Evolutionary conservation across 2,797 vertebrate genomes (phyloP).

Genomic region (Typhlichthys eigenmanni): DNA sequence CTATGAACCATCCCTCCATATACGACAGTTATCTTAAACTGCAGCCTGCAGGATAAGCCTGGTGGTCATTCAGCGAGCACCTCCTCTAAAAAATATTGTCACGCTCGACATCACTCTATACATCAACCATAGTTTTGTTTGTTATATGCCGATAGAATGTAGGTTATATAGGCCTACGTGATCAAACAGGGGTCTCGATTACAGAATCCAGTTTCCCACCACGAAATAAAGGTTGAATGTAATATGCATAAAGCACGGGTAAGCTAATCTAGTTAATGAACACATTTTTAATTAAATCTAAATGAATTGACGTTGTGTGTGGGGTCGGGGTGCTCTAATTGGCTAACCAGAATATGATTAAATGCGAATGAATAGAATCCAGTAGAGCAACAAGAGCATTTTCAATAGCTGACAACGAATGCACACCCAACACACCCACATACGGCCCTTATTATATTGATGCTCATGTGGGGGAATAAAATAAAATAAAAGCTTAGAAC

Average conservation of each 20-base stretch:
- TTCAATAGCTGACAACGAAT: constrained; percentile 57
- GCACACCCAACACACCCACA: constrained; percentile 68
- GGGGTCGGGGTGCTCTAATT: constrained; percentile 41
- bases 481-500: constrained; percentile 59
- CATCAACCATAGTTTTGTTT: too few relatives aligned
- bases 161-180: background rate
- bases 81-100: constrained; percentile 65
- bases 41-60: constrained; percentile 7
- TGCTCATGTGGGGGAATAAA: constrained; percentile 54
- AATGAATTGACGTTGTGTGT: constrained; percentile 37
- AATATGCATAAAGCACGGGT: constrained; percentile 17
- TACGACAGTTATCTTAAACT: too few relatives aligned
- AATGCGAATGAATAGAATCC: constrained; percentile 51
- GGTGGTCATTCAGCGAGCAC: constrained; percentile 35
- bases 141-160: too few relatives aligned
- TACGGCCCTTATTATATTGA: constrained; percentile 45
- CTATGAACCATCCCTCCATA: too few relatives aligned
- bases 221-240: too few relatives aligned
- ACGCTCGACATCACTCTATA: constrained; percentile 44
- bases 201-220: too few relatives aligned
- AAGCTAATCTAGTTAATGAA: constrained; percentile 41
- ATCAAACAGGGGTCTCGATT: constrained; percentile 34
- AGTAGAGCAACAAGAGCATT: constrained; percentile 55
- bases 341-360: constrained; percentile 55
- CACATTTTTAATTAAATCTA: constrained; percentile 32